Conservation (phyloP, 1,140 invertebrate genomes). For the Megathymus violae region DNA sequence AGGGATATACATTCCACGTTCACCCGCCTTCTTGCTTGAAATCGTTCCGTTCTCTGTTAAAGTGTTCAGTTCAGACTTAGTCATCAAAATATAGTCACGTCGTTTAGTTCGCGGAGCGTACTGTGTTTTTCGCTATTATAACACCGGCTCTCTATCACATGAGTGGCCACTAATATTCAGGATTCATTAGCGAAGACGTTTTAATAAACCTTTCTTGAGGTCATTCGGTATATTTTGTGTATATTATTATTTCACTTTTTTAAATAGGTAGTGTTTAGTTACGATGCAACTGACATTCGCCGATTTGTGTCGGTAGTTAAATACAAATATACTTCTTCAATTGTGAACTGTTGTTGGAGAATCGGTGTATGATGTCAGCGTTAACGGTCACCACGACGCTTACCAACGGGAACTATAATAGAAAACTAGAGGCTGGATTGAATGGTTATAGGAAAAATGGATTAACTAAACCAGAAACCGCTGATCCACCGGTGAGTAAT, state of each 20-base stretch:
- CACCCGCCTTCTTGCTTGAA: constrained; percentile 47
- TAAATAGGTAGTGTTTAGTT: constrained; percentile 3
- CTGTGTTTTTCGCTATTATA: constrained; percentile 38
- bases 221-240: neutral
- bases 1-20: constrained; percentile 51
- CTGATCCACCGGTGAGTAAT: constrained; percentile 56
- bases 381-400: constrained; percentile 72
- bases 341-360: constrained; percentile 38
- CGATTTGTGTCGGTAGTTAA: constrained; percentile 33
- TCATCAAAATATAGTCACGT: constrained; percentile 52
- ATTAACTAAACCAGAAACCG: constrained; percentile 55
- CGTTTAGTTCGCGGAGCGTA: constrained; percentile 37
- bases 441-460: constrained; percentile 75
- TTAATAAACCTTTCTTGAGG: too few relatives aligned
- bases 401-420: constrained; percentile 67
- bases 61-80: constrained; percentile 18
- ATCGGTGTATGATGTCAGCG: constrained; percentile 64
- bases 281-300: constrained; percentile 36
- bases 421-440: constrained; percentile 60
- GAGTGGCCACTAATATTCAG: constrained; percentile 19
- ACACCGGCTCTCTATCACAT: constrained; percentile 11
- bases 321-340: constrained; percentile 35
- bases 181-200: constrained; percentile 5
- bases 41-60: constrained; percentile 27
- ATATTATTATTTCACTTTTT: constrained; percentile 1